These are phyloP conservation scores for Poeciliopsis gracilis DNA, from an alignment of 2,797 vertebrate genomes.

Conservation along the genomic window DNA sequence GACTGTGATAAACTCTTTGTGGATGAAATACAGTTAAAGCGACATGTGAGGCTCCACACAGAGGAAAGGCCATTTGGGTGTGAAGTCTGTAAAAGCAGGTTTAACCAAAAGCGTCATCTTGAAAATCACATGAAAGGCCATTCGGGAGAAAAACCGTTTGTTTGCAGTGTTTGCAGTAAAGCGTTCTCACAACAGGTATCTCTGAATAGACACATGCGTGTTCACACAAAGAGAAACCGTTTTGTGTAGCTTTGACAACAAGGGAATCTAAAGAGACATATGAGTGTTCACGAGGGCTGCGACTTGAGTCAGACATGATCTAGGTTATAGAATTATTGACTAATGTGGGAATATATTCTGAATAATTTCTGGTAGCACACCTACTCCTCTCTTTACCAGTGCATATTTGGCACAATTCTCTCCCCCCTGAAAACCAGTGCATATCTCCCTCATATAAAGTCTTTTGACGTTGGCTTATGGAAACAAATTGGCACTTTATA, in stretches of 20 bases:
- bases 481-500: not conserved
- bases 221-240: conserved; percentile 5
- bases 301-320: not conserved
- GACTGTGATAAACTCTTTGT: not conserved
- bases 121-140: conserved; percentile 12
- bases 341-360: not conserved
- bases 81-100: conserved; percentile 4
- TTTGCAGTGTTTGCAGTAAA: not conserved
- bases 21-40: conserved; percentile 2
- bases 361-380: not conserved
- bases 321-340: not conserved
- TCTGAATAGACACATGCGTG: conserved; percentile 9
- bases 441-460: not conserved
- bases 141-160: not conserved
- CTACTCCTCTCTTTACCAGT: not conserved
- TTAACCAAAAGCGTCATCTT: conserved; percentile 6
- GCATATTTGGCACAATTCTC: not conserved
- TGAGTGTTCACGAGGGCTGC: conserved; percentile 6
- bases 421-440: not conserved
- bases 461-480: not conserved
- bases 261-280: conserved; percentile 3
- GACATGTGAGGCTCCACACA: not conserved
- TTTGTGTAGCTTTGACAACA: not conserved
- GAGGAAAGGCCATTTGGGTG: conserved; percentile 1
- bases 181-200: not conserved